Conservation (phyloP, 2,113 vertebrate genomes). For the Hippocampus zosterae region DNA sequence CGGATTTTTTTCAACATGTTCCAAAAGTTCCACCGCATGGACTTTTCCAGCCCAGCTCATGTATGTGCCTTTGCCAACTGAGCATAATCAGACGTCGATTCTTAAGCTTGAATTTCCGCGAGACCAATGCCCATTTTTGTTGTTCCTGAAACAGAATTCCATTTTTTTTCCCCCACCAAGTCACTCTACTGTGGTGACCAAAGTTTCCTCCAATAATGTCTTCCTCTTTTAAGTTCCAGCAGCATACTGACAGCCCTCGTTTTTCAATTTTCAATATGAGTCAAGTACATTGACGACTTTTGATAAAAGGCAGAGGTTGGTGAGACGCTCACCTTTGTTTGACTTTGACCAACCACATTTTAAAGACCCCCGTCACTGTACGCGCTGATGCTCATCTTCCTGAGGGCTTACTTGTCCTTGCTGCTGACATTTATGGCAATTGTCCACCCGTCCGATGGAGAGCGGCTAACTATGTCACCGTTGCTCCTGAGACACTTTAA, state of each 20-base stretch:
- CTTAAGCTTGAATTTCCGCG: no score
- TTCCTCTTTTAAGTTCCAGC: constrained; percentile 41
- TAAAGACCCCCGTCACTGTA: constrained; percentile 18
- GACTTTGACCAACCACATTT: not conserved
- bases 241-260: constrained; percentile 9
- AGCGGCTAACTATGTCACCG: constrained; percentile 62
- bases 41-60: constrained; percentile 9
- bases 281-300: not conserved
- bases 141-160: not conserved
- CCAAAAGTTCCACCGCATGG: constrained; percentile 10
- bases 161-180: not conserved
- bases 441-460: constrained; percentile 39
- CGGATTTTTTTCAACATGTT: constrained; percentile 18
- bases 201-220: constrained; percentile 18
- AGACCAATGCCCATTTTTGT: not conserved
- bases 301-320: not conserved
- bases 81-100: not conserved
- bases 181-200: constrained; percentile 17
- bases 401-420: constrained; percentile 32
- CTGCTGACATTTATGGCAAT: constrained; percentile 40
- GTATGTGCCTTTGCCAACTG: constrained; percentile 2
- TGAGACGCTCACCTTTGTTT: not conserved
- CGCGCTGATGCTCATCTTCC: constrained; percentile 18
- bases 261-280: not conserved
- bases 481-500: constrained; percentile 64